Conservation (phyloP, 2,797 vertebrate species). For the Gorsachius magnificus region DNA sequence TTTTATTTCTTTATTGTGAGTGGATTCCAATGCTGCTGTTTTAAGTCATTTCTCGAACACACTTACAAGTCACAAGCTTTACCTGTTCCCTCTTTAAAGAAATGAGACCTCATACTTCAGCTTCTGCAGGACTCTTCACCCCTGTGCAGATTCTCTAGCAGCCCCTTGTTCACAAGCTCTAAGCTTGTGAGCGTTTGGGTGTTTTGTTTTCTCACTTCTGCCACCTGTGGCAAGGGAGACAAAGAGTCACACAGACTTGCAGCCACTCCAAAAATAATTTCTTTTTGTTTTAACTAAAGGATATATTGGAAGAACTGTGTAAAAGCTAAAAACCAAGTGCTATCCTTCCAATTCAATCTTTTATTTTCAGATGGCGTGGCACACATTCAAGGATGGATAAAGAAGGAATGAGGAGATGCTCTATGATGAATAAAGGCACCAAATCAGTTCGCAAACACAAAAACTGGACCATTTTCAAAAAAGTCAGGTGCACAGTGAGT, state of each 20-base stretch:
- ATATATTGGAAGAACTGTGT: background rate
- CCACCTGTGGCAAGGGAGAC: background rate
- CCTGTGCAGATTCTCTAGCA: background rate
- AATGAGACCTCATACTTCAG: background rate
- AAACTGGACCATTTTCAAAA: slow-evolving; percentile 58
- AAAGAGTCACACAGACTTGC: background rate
- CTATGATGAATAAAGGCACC: slow-evolving; percentile 6
- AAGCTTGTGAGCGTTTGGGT: background rate
- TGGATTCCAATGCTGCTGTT: background rate
- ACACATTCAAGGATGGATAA: slow-evolving; percentile 12
- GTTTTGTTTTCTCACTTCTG: background rate
- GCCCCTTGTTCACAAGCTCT: background rate
- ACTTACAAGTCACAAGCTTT: background rate
- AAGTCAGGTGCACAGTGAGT: slow-evolving; percentile 51
- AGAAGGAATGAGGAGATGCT: background rate
- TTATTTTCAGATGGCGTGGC: slow-evolving; percentile 30
- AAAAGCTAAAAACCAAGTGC: background rate
- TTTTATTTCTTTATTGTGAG: background rate
- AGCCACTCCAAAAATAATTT: background rate
- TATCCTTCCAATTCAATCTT: background rate
- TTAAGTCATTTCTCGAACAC: background rate
- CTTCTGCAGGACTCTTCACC: background rate
- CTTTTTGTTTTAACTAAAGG: background rate
- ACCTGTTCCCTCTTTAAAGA: background rate
- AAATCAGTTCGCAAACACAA: slow-evolving; percentile 35